A percentile compares a stretch with the other conserved stretches of the same genome.
These are phyloP conservation scores for Rhinophrynus dorsalis DNA, from an alignment of 2,797 vertebrate genomes.

Conservation along the genomic window DNA sequence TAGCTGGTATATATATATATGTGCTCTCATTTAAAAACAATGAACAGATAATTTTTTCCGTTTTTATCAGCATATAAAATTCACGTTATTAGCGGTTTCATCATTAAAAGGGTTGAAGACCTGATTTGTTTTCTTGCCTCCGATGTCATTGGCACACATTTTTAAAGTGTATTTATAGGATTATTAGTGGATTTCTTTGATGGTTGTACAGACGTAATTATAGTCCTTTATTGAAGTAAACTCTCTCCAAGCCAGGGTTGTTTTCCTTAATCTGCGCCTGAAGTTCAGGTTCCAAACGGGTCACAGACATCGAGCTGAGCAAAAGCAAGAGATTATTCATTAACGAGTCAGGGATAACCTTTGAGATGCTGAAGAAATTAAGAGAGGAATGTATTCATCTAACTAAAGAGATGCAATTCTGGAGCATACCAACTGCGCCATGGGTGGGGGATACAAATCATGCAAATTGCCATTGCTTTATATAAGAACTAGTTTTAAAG, in stretches of 20 bases:
- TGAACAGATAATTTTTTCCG: slow-evolving; percentile 5
- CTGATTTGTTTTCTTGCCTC: background rate
- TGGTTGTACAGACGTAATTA: slow-evolving; percentile 60
- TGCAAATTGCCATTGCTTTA: too few relatives aligned
- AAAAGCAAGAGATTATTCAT: slow-evolving; percentile 35
- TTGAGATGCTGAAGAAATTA: slow-evolving; percentile 2
- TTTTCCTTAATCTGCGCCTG: slow-evolving; percentile 83
- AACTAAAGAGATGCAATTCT: too few relatives aligned
- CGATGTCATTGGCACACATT: slow-evolving; percentile 21
- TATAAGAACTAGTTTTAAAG: too few relatives aligned
- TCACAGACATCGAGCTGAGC: slow-evolving; percentile 88
- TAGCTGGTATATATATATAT: too few relatives aligned
- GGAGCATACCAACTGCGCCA: too few relatives aligned
- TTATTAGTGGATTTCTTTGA: slow-evolving; percentile 5
- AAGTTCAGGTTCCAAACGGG: slow-evolving; percentile 85
- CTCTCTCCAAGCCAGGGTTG: slow-evolving; percentile 78
- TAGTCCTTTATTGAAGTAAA: slow-evolving; percentile 98
- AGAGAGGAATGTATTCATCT: too few relatives aligned
- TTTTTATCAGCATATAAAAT: too few relatives aligned
- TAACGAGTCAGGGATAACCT: slow-evolving; percentile 25
- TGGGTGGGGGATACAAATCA: too few relatives aligned
- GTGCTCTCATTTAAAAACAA: background rate
- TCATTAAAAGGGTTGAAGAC: slow-evolving; percentile 20
- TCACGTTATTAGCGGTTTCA: too few relatives aligned
- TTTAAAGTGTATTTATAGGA: slow-evolving; percentile 48